Base-by-base conservation (phyloP, 2,888 invertebrate species). In the Clusia tigrina region DNA sequence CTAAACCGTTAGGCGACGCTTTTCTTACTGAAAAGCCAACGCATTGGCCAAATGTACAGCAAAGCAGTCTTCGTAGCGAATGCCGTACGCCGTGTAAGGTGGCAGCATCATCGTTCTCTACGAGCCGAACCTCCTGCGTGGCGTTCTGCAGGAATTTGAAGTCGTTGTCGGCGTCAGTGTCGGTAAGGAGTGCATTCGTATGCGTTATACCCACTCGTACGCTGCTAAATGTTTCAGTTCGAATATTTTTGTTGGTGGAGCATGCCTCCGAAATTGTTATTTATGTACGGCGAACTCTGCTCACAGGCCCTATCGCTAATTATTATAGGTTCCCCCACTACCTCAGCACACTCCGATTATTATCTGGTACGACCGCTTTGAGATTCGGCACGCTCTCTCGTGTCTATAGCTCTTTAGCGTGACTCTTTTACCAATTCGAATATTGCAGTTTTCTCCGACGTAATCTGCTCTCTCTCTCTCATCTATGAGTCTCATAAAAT, bases 1-100 rank as follows among this genome's bases (percentile, higher is more conserved):
- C 84, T 82, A 83, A 80, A 84, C 83, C 84, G 83, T 82, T 81
- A 81, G 82, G 83, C 84, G 84, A 83, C 83, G 83, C 82, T 83
- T 83, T 83, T 83, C 82, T 83, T 81, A 84, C 83, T 84, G 81
- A 84, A 83, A 69, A 69, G 66, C 67, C 53, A 68, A 78, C 73
- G 74, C 78, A 75, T 77, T 78, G 74, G 75, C 73, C 72, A 71
- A 73, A 68, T 68, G 69, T 71, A 69, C 70, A 69, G 66, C 67
- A 62, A 48, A 25, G n/a, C 51, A 17, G 23, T n/a, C 38, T 38
- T 5, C 23, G 24, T 17, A 6, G n/a, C n/a, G n/a, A n/a, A n/a
- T n/a, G n/a, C n/a, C n/a, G 32, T 12, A 32, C 6, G 32, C 32
- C 5, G 32, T 12, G 12, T 12, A 5, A 32, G 32, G 6, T 12